phyloP scores from a whole-genome alignment of 92 coral and sea anemone genomes.

The Muricea muricata region DNA sequence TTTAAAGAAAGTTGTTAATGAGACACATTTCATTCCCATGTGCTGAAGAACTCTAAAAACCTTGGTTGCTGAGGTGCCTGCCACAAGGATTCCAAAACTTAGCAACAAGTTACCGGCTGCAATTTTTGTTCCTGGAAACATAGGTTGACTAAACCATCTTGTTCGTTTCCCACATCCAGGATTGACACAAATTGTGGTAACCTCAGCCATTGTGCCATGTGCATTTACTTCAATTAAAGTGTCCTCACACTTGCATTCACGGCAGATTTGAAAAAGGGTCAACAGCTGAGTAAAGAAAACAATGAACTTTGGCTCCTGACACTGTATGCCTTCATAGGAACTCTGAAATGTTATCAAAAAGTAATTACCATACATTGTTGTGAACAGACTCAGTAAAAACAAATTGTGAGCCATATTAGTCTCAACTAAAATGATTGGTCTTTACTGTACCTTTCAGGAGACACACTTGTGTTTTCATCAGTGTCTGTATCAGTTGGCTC shows the following conservation, averaged over 20 bases:
- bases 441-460: neutral
- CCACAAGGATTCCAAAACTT: conserved; percentile 48
- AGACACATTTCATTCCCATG: conserved; percentile 65
- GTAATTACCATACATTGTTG: no score
- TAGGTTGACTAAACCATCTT: conserved; percentile 50
- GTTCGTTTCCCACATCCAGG: conserved; percentile 44
- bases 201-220: conserved; percentile 36
- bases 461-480: neutral
- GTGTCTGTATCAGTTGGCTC: neutral
- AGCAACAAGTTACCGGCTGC: conserved; percentile 63
- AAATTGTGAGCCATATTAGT: neutral
- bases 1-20: conserved; percentile 53
- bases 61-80: conserved; percentile 64
- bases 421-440: neutral
- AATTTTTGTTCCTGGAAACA: conserved; percentile 35
- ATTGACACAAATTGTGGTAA: conserved; percentile 2
- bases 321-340: neutral
- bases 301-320: conserved; percentile 51
- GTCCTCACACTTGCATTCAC: conserved; percentile 25
- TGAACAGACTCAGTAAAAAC: neutral
- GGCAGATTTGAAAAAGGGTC: conserved; percentile 37
- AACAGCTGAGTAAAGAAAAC: conserved; percentile 51
- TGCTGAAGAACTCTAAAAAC: conserved; percentile 47
- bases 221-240: conserved; percentile 25
- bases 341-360: neutral